phyloP scores from a whole-genome alignment of 1,140 invertebrate genomes.

The Sycobia sp. region DNA sequence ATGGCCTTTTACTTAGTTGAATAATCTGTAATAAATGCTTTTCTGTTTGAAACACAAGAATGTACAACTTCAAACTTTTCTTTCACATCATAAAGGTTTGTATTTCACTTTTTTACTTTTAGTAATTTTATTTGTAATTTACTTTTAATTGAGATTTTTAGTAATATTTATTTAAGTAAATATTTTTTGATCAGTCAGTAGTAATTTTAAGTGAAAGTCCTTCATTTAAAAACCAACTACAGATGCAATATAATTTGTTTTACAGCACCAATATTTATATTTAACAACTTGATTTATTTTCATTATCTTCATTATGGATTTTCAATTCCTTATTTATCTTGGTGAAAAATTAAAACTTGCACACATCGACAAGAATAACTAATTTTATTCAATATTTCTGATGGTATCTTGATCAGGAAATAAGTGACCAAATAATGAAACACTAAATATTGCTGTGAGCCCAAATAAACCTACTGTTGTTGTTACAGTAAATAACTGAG shows the following conservation, averaged over 20 bases:
- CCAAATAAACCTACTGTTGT: constrained; percentile 68
- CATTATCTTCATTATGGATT: constrained; percentile 17
- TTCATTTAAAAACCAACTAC: constrained; percentile 4
- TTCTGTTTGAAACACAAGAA: constrained; percentile 15
- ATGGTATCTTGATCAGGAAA: constrained; percentile 60
- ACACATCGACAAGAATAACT: constrained; percentile 1
- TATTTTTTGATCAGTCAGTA: constrained; percentile 9
- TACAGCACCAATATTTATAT: background rate
- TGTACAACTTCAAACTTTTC: constrained; percentile 18
- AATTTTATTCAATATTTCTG: constrained; percentile 49
- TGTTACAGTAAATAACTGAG: constrained; percentile 68
- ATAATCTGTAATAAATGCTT: constrained; percentile 33
- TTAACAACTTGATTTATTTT: constrained; percentile 3
- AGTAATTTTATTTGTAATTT: background rate
- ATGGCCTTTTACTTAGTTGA: constrained; percentile 26
- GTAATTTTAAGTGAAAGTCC: constrained; percentile 8
- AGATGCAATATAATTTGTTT: constrained; percentile 6
- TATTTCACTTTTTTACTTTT: constrained; percentile 4
- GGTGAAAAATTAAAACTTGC: constrained; percentile 21
- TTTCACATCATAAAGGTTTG: background rate
- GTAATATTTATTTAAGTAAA: constrained; percentile 15
- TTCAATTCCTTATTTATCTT: constrained; percentile 22
- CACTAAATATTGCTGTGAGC: constrained; percentile 66
- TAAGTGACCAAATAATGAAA: constrained; percentile 62
- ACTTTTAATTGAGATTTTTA: background rate